These are phyloP conservation scores for Nomada flava DNA, from an alignment of 2,888 invertebrate genomes.

Conservation along the genomic window DNA sequence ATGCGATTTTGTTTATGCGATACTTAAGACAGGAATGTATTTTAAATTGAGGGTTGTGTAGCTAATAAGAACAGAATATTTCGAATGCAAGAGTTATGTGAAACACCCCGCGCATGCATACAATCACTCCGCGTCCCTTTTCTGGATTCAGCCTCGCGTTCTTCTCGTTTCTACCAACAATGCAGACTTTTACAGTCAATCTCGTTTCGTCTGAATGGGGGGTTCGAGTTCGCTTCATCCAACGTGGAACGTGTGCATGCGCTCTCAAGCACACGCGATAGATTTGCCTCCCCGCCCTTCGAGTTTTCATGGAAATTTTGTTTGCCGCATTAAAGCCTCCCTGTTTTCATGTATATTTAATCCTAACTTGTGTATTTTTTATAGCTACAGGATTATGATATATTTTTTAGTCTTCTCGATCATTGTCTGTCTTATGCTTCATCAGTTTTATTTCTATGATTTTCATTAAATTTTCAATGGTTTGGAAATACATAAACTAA, in stretches of 20 bases:
- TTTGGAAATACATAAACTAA: too few species aligned
- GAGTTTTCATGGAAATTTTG: conserved; percentile 29
- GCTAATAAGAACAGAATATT: neutral
- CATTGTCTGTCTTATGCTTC: too few species aligned
- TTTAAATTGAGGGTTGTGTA: too few species aligned
- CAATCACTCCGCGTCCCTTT: conserved; percentile 36
- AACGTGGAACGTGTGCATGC: conserved; percentile 7
- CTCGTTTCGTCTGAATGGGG: conserved; percentile 54
- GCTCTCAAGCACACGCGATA: conserved; percentile 15
- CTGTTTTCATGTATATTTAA: neutral
- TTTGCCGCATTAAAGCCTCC: conserved; percentile 3
- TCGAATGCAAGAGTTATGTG: neutral
- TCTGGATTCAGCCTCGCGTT: conserved; percentile 10
- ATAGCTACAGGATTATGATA: neutral
- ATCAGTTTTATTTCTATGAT: too few species aligned
- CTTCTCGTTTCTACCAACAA: conserved; percentile 44
- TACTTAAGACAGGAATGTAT: too few species aligned
- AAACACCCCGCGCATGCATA: neutral
- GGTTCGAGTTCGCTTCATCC: conserved; percentile 44
- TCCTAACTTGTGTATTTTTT: neutral
- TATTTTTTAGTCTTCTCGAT: too few species aligned
- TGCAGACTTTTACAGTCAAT: conserved; percentile 65
- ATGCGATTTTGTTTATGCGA: too few species aligned
- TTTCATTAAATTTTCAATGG: too few species aligned
- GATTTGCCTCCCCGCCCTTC: conserved; percentile 35